Base-by-base conservation (phyloP, 2,888 invertebrate species). In the Melanostoma scalare region DNA sequence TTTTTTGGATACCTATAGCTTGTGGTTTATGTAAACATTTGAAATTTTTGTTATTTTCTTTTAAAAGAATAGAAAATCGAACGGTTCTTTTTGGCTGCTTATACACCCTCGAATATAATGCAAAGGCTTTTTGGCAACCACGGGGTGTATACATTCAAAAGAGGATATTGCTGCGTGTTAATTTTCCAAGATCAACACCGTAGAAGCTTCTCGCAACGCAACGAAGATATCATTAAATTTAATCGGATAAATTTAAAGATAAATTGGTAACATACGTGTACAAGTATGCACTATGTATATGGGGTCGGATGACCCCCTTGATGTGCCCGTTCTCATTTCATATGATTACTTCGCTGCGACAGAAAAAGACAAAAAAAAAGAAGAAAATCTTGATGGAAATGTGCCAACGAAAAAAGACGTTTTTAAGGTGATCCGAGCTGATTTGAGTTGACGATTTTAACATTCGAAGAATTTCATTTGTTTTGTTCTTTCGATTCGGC, bases 141-240 rank as follows among this genome's bases (percentile, higher is more conserved):
- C 10, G 20, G 6, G 2, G 40, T 8, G 6, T 6, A 2, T 8
- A 0, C 8, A 3, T 44, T 5, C 33, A 36, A n/a, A 4, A 30
- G 35, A n/a, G 42, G n/a, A 46, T 36, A 33, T 0, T 36, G 56
- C 10, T 38, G 33, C 38, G 55, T 42, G 76, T 63, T 77, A 50
- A 77, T 63, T 65, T 71, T 71, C 52, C 67, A 63, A 63, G 50
- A 63, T 53, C 71, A 35, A 56, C 42, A 44, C 40, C 48, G 42
- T 71, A 8, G 8, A 52, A 61, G 48, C 4, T 50, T 36, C 31
- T 60, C 31, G 20, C 20, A 20, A 20, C 20, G 20, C 20, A 20
- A 20, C 50, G 36, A 79, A 68, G 50, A 68, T 73, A 60, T 74
- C 75, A 75, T 75, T 48, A 71, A 75, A 71, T 75, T 75, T 65